Conservation (phyloP, 2,113 vertebrate genomes). For the Stercorarius parasiticus region DNA sequence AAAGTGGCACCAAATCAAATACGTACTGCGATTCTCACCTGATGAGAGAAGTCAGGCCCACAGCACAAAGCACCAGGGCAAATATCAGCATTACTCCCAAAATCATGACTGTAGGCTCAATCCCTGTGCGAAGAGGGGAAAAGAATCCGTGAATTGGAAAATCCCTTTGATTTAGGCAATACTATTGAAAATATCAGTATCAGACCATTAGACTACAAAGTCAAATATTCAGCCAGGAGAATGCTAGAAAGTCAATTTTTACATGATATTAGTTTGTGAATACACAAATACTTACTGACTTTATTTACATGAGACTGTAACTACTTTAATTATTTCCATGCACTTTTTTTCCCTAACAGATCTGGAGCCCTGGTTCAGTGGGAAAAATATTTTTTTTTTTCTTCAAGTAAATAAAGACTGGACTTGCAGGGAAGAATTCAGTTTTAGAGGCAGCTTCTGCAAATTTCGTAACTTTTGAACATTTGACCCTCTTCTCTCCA, state of each 20-base stretch:
- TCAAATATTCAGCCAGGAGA: background rate
- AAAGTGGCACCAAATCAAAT: background rate
- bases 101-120: constrained; percentile 77
- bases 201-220: background rate
- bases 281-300: background rate
- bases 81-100: constrained; percentile 71
- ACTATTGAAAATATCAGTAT: background rate
- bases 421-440: background rate
- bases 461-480: background rate
- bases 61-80: constrained; percentile 70
- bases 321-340: background rate
- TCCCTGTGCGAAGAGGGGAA: constrained; percentile 66
- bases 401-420: background rate
- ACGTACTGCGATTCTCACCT: constrained; percentile 68
- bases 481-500: background rate
- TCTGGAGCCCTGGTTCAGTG: background rate
- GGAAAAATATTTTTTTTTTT: background rate
- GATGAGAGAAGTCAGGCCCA: constrained; percentile 76
- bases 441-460: background rate
- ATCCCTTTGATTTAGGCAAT: background rate
- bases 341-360: background rate
- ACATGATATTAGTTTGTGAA: background rate
- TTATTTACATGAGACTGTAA: background rate
- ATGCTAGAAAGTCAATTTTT: background rate
- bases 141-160: background rate